Evolutionary conservation across 1,140 invertebrate species (phyloP).

Genomic region (Elymnias hypermnestra): DNA sequence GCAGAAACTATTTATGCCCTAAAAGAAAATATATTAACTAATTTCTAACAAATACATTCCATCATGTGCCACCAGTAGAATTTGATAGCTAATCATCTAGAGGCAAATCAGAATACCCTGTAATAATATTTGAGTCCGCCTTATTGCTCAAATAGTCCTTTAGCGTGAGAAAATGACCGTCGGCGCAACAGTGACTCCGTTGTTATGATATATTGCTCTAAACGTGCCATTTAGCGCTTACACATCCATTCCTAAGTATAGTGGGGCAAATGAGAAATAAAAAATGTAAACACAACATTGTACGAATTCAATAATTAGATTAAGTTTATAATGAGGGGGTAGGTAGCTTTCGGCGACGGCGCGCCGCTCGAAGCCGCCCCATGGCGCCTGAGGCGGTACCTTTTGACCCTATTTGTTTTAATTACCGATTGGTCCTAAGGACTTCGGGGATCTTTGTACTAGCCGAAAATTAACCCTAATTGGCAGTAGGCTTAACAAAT

Average conservation of each 20-base stretch:
- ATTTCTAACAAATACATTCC: constrained; percentile 8
- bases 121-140: constrained; percentile 39
- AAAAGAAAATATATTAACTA: too few species aligned
- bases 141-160: constrained; percentile 20
- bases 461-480: constrained; percentile 68
- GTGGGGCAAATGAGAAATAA: constrained; percentile 69
- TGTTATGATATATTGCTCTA: constrained; percentile 69
- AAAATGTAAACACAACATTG: constrained; percentile 75
- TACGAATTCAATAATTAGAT: constrained; percentile 76
- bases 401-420: constrained; percentile 75
- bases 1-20: too few species aligned
- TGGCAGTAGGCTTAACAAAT: constrained; percentile 46
- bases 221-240: constrained; percentile 75
- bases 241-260: constrained; percentile 69
- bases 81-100: constrained; percentile 57
- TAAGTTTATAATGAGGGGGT: constrained; percentile 72
- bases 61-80: constrained; percentile 33
- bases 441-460: constrained; percentile 59
- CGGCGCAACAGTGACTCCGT: constrained; percentile 57
- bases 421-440: constrained; percentile 68
- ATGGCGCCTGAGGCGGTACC: constrained; percentile 62
- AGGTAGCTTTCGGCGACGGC: constrained; percentile 54
- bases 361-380: constrained; percentile 54
- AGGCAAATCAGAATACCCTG: constrained; percentile 48
- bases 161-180: constrained; percentile 61